A percentile compares a stretch with the other conserved stretches of the same genome.
Evolutionary conservation across 2,113 vertebrate species (phyloP).

Genomic region (Quiscalus mexicanus): DNA sequence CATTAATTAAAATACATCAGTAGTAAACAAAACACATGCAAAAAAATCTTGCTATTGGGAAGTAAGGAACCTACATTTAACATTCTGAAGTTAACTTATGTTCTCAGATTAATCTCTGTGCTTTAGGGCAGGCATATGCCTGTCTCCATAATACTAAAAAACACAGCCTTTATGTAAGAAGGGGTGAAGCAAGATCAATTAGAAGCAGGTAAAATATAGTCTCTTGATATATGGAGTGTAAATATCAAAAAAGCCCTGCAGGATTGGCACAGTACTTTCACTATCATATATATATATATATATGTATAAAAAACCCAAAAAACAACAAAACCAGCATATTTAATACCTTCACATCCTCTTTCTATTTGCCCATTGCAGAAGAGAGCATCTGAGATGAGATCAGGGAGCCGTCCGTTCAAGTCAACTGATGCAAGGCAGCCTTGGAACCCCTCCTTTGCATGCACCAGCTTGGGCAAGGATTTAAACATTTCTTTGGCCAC

Average conservation of each 20-base stretch:
- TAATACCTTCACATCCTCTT: constrained; percentile 95
- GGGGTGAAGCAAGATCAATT: neutral
- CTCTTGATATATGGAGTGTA: neutral
- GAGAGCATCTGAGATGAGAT: constrained; percentile 93
- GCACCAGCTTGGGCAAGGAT: constrained; percentile 94
- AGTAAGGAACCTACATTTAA: neutral
- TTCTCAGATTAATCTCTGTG: neutral
- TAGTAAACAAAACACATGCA: constrained; percentile 25
- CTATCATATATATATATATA: neutral
- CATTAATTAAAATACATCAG: constrained; percentile 27
- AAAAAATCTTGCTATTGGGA: neutral
- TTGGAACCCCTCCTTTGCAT: constrained; percentile 95
- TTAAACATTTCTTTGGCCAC: constrained; percentile 94
- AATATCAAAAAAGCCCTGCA: neutral
- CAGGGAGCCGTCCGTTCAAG: constrained; percentile 93
- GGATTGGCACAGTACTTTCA: neutral
- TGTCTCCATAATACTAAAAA: neutral
- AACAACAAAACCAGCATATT: neutral
- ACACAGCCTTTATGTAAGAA: neutral
- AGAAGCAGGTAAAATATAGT: neutral
- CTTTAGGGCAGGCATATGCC: neutral
- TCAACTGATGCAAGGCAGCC: constrained; percentile 95
- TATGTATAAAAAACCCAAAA: too few species aligned
- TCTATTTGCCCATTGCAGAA: constrained; percentile 96
- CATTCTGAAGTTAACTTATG: neutral